Evolutionary conservation across 2,888 invertebrate species (phyloP).

Genomic region (Dynastes grantii): DNA sequence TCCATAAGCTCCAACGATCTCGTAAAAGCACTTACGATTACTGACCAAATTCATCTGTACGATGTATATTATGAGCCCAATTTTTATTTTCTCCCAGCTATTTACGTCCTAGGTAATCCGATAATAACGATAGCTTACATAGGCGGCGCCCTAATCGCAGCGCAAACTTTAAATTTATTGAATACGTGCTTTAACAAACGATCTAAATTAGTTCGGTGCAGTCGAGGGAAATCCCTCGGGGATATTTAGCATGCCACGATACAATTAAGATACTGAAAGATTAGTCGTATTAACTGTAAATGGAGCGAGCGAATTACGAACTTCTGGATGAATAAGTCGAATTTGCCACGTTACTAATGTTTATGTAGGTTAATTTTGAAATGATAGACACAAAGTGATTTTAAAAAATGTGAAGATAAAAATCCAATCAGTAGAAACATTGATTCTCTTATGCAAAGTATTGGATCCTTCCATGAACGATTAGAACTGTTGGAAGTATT

Average conservation of each 20-base stretch:
- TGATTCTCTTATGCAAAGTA: no score
- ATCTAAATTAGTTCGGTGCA: slow-evolving; percentile 28
- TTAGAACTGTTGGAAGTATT: no score
- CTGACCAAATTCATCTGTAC: no score
- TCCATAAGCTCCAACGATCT: no score
- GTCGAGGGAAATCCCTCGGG: slow-evolving; percentile 7
- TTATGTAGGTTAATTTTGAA: no score
- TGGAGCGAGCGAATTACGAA: background rate
- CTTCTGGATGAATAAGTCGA: no score
- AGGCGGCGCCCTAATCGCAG: slow-evolving; percentile 14
- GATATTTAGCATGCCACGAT: slow-evolving; percentile 21
- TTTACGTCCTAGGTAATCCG: background rate
- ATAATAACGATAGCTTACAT: slow-evolving; percentile 24
- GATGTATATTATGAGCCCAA: background rate
- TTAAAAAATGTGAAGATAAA: no score
- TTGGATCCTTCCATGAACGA: no score
- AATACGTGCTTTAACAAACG: slow-evolving; percentile 29
- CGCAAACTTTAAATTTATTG: slow-evolving; percentile 33
- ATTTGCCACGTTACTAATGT: no score
- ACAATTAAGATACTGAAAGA: slow-evolving; percentile 23
- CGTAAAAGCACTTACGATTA: no score
- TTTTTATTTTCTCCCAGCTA: background rate
- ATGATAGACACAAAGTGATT: no score
- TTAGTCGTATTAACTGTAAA: slow-evolving; percentile 8
- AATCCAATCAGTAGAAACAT: no score